Conservation (phyloP, 2,888 invertebrate genomes). For the Meiosimyza platycephala region DNA sequence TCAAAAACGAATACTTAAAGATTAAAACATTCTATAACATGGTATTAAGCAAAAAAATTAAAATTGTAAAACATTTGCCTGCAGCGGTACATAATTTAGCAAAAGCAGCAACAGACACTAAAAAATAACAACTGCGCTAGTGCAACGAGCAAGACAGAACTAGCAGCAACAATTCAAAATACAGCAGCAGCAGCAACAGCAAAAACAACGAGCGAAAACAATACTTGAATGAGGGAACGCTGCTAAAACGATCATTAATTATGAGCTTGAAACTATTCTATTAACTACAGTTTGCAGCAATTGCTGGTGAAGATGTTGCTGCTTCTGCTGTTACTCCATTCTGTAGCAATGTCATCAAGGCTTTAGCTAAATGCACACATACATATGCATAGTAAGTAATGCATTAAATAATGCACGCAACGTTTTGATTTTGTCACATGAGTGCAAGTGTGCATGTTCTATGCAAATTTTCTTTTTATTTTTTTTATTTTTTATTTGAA, state of each 20-base stretch:
- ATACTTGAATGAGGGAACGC: neutral
- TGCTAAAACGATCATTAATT: constrained; percentile 47
- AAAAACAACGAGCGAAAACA: constrained; percentile 11
- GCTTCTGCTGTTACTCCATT: neutral
- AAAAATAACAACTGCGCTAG: too few species aligned
- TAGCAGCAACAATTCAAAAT: neutral
- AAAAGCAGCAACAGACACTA: constrained; percentile 1
- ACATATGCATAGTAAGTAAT: too few species aligned
- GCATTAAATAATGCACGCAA: constrained; percentile 15
- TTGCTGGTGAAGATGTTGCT: constrained; percentile 25
- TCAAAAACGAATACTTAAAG: too few species aligned
- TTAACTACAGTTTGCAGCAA: constrained; percentile 43
- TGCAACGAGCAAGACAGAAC: neutral
- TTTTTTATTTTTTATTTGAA: neutral
- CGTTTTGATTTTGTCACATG: constrained; percentile 23
- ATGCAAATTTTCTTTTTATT: neutral
- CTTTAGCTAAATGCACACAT: constrained; percentile 2
- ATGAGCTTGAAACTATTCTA: constrained; percentile 50
- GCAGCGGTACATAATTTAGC: constrained; percentile 20
- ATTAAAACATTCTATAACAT: neutral
- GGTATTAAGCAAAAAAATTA: neutral
- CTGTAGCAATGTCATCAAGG: neutral
- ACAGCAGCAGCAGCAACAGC: constrained; percentile 9
- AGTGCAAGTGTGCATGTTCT: constrained; percentile 20
- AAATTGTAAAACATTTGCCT: constrained; percentile 18